These are phyloP conservation scores for Microcebus murinus DNA, from an alignment of 2,113 vertebrate species.

Conservation along the genomic window DNA sequence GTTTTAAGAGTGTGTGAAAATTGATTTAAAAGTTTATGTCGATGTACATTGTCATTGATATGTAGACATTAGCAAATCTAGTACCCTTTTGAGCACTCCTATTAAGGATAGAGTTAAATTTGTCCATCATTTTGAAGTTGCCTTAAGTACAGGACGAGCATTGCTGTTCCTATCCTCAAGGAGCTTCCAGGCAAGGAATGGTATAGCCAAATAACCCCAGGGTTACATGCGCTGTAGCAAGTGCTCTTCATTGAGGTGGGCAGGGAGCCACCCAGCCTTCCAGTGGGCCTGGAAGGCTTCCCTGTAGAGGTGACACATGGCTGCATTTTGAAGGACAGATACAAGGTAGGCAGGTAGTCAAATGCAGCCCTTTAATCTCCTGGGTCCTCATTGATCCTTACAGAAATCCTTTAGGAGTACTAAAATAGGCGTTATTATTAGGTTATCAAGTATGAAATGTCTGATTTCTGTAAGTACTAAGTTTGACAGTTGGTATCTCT, in stretches of 20 bases:
- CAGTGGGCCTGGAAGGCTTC: background rate
- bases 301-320: background rate
- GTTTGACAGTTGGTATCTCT: no score
- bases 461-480: no score
- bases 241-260: background rate
- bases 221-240: background rate
- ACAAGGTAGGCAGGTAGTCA: background rate
- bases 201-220: background rate
- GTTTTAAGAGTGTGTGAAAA: conserved; percentile 4
- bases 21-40: background rate
- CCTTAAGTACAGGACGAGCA: background rate
- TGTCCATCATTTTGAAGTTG: background rate
- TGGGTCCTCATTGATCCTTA: background rate
- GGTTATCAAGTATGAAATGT: no score
- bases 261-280: no score
- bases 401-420: background rate
- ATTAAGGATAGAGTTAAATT: background rate
- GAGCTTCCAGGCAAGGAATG: background rate
- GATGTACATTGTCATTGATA: background rate
- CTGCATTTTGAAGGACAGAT: background rate
- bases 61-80: background rate
- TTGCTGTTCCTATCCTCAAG: background rate
- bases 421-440: background rate
- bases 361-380: background rate
- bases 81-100: background rate